phyloP scores from a whole-genome alignment of 2,113 vertebrate genomes.

The Corydoras sp. region DNA sequence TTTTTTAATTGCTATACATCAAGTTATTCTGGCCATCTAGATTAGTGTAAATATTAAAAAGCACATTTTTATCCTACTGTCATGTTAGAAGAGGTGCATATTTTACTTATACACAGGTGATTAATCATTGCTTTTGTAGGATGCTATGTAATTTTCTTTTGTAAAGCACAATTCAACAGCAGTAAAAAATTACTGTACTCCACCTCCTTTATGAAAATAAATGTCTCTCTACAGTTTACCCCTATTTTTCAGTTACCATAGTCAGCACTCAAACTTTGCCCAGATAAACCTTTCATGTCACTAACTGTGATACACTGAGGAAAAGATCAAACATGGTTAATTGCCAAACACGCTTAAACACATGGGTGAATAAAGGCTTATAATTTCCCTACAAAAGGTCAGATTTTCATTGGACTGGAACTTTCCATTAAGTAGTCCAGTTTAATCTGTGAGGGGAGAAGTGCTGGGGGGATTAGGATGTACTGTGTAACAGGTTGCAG shows the following conservation, averaged over 20 bases:
- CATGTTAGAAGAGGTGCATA: too few species aligned
- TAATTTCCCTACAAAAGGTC: slow-evolving; percentile 20
- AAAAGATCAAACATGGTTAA: slow-evolving; percentile 4
- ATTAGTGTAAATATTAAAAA: too few species aligned
- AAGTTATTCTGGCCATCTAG: not conserved
- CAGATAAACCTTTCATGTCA: not conserved
- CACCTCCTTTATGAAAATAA: not conserved
- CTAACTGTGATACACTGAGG: slow-evolving; percentile 6
- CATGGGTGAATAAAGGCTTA: not conserved
- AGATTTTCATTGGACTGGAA: slow-evolving; percentile 35
- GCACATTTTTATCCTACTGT: too few species aligned
- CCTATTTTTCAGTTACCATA: not conserved
- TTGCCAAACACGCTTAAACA: not conserved
- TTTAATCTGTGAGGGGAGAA: slow-evolving; percentile 28
- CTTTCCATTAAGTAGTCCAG: slow-evolving; percentile 42
- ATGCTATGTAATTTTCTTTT: not conserved
- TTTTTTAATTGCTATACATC: too few species aligned
- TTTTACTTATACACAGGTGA: not conserved
- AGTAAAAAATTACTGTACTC: not conserved
- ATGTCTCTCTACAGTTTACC: not conserved
- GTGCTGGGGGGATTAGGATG: slow-evolving; percentile 30
- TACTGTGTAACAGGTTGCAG: slow-evolving; percentile 46
- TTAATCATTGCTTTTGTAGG: not conserved
- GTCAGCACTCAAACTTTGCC: not conserved
- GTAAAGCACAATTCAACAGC: not conserved